Evolutionary conservation across 1,140 invertebrate genomes (phyloP).

Genomic region (Cydia strobilella): DNA sequence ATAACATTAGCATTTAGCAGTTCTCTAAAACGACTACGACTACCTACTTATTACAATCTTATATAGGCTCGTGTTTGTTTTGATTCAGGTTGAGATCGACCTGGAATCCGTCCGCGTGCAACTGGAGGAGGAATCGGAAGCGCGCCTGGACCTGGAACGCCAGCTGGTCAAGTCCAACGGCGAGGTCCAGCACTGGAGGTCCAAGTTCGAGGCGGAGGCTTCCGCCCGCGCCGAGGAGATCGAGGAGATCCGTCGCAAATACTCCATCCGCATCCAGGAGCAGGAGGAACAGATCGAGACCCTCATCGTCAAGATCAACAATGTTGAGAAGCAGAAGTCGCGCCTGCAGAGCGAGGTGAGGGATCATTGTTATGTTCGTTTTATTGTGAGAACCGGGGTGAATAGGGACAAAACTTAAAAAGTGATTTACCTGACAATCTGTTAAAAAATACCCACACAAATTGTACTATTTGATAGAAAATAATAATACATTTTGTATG

Average conservation of each 20-base stretch:
- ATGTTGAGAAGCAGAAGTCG: constrained; percentile 97
- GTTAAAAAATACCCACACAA: no score
- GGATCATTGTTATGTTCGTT: background rate
- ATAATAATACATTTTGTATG: no score
- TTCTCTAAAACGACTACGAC: no score
- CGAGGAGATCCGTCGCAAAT: constrained; percentile 95
- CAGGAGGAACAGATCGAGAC: constrained; percentile 97
- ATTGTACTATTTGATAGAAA: no score
- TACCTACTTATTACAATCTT: no score
- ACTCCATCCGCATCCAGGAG: constrained; percentile 94
- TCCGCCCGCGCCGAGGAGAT: constrained; percentile 95
- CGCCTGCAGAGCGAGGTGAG: constrained; percentile 94
- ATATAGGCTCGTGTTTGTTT: background rate
- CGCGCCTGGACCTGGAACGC: constrained; percentile 95
- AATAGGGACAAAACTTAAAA: no score
- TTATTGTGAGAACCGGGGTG: no score
- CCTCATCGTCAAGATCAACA: constrained; percentile 94
- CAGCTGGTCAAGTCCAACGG: constrained; percentile 95
- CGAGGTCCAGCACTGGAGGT: constrained; percentile 92
- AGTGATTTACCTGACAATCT: no score
- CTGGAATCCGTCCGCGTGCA: constrained; percentile 95
- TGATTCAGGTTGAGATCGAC: constrained; percentile 90
- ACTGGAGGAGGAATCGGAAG: constrained; percentile 97
- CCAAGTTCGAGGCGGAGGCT: constrained; percentile 95
- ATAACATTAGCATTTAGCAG: no score